phyloP scores from a whole-genome alignment of 2,888 invertebrate species.

The Rotaria magnacalcarata region DNA sequence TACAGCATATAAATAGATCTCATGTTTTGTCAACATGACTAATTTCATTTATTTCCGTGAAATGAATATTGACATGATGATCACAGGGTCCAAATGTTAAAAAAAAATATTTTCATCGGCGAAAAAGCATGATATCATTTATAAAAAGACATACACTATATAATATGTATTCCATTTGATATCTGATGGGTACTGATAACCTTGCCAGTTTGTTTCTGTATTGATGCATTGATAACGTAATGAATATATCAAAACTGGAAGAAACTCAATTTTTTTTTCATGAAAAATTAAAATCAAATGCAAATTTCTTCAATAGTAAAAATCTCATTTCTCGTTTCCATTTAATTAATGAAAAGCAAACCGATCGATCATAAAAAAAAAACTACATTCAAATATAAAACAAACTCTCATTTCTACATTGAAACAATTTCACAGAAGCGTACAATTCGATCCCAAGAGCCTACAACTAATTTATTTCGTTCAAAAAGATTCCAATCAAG shows the following conservation, averaged over 20 bases:
- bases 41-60: neutral
- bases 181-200: no score
- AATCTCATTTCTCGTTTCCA: neutral
- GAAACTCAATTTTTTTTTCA: no score
- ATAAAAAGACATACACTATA: no score
- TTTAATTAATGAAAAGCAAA: neutral
- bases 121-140: neutral
- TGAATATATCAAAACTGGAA: no score
- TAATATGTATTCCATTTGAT: neutral
- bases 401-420: neutral
- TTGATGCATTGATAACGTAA: no score
- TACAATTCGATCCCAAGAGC: neutral
- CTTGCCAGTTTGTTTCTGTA: no score
- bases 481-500: slow-evolving; percentile 25
- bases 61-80: neutral
- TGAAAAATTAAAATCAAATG: no score
- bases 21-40: neutral
- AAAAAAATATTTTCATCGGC: neutral
- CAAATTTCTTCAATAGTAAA: neutral
- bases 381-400: neutral
- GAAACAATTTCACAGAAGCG: neutral
- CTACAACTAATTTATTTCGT: slow-evolving; percentile 9
- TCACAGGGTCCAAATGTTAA: neutral
- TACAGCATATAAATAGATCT: no score
- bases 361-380: neutral